Conservation (phyloP, 2,113 vertebrate species). For the Capreolus pygargus region DNA sequence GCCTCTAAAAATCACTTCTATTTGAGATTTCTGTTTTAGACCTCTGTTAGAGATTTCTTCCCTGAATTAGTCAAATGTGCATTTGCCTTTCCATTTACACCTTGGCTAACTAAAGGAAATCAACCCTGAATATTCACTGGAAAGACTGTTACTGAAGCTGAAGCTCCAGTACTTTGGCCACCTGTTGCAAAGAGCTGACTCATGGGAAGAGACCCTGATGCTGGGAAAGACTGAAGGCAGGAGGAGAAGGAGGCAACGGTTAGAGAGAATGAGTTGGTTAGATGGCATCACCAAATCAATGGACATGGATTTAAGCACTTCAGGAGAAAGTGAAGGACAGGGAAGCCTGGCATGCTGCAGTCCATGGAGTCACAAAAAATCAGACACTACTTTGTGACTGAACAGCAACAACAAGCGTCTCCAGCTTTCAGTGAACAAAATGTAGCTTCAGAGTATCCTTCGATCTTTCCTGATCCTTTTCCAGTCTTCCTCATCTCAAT, state of each 20-base stretch:
- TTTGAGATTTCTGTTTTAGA: neutral
- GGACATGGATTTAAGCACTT: neutral
- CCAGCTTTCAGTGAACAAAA: neutral
- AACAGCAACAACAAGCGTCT: neutral
- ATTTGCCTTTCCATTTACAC: neutral
- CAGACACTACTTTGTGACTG: neutral
- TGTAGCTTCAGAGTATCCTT: neutral
- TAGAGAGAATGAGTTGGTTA: neutral
- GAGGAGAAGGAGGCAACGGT: accelerated
- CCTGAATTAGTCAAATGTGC: neutral
- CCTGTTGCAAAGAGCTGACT: neutral
- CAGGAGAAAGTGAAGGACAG: neutral
- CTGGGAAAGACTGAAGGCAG: neutral
- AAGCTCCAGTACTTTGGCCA: neutral
- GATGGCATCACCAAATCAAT: neutral
- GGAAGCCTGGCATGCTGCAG: neutral
- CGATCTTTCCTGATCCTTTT: neutral
- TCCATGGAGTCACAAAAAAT: neutral
- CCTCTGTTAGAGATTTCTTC: neutral
- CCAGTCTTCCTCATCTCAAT: neutral
- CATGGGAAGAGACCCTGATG: neutral
- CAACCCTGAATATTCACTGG: neutral
- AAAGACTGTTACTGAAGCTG: neutral
- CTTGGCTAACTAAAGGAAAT: neutral
- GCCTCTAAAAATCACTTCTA: neutral